Base-by-base conservation (phyloP, 2,888 invertebrate genomes). In the Drosophila sordidula region DNA sequence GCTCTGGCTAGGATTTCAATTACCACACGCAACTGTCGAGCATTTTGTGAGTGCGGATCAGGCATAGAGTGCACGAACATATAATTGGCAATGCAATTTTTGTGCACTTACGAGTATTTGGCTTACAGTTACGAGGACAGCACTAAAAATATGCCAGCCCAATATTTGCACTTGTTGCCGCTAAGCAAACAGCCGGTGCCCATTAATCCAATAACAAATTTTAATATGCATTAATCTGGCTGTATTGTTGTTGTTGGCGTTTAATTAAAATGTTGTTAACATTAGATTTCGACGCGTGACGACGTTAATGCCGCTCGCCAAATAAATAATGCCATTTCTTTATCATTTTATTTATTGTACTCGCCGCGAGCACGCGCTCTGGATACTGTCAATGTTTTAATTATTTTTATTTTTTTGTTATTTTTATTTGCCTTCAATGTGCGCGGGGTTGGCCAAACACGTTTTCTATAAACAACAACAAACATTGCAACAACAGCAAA, bases 181-280 rank as follows among this genome's bases (percentile, higher is more conserved):
- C 45, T 52, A 46, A 69, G 46, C 29, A 61, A 70, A 69, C 64
- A 41, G 36, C 4, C 12, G 42, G 25, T 61, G 44, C 16, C 32
- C 56, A 49, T 58, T 76, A 80, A 86, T 70, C 73, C 83, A 55
- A 57, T 44, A 52, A 36, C 54, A 66, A 79, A 67, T 54, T 57
- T 44, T 39, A 32, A 58, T 52, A 59, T 70, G 71, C 49, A 67
- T 57, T 75, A 46, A 75, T 78, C 75, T 55, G 61, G 47, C 2
- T 57, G 45, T 66, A 47, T 39, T 54, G 22, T 38, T 51, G 22
- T 16, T 72, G 58, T 26, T 59, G 58, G 51, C 63, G 54, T 76
- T 89, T 85, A 85, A 85, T 85, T 85, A 85, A 89, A 85, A 63
- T 78, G 70, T 84, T 85, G 85, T 89, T 89, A 85, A 84, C 85